A percentile compares a stretch with the other conserved stretches of the same genome.
Evolutionary conservation across 2,888 invertebrate species (phyloP).

Genomic region (Auanema sp.): DNA sequence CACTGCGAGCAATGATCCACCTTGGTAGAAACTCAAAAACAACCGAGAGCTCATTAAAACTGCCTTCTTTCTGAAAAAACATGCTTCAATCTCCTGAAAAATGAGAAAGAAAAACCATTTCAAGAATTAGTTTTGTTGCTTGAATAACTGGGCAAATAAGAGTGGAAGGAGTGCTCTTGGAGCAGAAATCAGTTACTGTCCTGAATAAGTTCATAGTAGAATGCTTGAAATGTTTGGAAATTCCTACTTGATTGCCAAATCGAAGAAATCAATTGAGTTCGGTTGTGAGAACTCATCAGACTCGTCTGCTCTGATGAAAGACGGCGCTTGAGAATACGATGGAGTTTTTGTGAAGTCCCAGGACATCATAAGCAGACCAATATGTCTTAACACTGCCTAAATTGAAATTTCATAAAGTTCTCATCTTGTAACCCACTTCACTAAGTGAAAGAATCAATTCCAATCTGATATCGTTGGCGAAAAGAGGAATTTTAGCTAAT

Average conservation of each 20-base stretch:
- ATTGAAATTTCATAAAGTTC: background rate
- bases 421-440: background rate
- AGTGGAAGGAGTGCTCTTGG: background rate
- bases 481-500: background rate
- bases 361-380: background rate
- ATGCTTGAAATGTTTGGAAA: background rate
- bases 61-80: background rate
- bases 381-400: background rate
- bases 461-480: background rate
- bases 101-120: background rate
- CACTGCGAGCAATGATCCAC: background rate
- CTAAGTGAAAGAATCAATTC: background rate
- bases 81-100: background rate
- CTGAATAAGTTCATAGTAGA: background rate
- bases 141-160: background rate
- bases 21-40: conserved; percentile 1
- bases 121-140: background rate
- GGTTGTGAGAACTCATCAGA: background rate
- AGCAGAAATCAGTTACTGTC: background rate
- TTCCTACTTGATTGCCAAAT: background rate
- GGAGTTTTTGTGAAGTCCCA: background rate
- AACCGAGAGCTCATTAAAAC: background rate
- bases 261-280: background rate
- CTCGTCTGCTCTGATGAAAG: background rate
- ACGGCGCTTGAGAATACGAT: background rate